These are phyloP conservation scores for Caenorhabditis sulstoni DNA, from an alignment of 2,888 invertebrate species.

Conservation along the genomic window DNA sequence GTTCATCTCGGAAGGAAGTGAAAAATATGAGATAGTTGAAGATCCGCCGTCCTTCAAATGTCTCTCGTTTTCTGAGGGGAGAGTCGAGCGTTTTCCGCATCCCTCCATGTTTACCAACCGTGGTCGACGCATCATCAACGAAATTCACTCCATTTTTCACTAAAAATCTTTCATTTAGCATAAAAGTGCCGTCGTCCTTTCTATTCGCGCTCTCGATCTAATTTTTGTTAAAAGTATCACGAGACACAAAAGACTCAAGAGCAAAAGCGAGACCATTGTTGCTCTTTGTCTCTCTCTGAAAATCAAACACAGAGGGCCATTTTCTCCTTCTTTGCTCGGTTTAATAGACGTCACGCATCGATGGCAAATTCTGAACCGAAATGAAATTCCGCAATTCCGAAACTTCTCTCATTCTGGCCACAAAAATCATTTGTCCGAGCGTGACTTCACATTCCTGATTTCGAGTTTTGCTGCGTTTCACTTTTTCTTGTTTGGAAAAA, in stretches of 20 bases:
- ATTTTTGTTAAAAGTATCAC: constrained; percentile 13
- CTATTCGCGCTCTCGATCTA: background rate
- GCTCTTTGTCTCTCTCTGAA: constrained; percentile 22
- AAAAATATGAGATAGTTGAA: background rate
- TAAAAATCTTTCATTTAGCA: constrained; percentile 36
- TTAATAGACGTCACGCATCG: constrained; percentile 45
- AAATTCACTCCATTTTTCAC: background rate
- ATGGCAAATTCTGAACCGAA: constrained; percentile 40
- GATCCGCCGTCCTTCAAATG: background rate
- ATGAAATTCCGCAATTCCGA: constrained; percentile 30
- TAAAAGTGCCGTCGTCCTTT: constrained; percentile 38
- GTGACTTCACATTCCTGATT: too few relatives aligned
- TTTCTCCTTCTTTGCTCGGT: too few relatives aligned
- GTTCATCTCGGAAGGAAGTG: background rate
- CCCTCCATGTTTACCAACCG: constrained; percentile 3
- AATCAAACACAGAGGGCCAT: constrained; percentile 30
- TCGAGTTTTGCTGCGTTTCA: constrained; percentile 9
- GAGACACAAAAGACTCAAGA: too few relatives aligned
- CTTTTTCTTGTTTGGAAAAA: background rate
- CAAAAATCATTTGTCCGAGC: constrained; percentile 12
- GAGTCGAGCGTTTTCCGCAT: background rate
- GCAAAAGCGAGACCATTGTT: constrained; percentile 12
- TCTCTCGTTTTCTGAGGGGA: too few relatives aligned
- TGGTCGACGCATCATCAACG: background rate
- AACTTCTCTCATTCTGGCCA: too few relatives aligned